Evolutionary conservation across 1,140 invertebrate genomes (phyloP), one percentile per base, ranked within the genome.

Genomic region (Trichonephila clavipes): DNA sequence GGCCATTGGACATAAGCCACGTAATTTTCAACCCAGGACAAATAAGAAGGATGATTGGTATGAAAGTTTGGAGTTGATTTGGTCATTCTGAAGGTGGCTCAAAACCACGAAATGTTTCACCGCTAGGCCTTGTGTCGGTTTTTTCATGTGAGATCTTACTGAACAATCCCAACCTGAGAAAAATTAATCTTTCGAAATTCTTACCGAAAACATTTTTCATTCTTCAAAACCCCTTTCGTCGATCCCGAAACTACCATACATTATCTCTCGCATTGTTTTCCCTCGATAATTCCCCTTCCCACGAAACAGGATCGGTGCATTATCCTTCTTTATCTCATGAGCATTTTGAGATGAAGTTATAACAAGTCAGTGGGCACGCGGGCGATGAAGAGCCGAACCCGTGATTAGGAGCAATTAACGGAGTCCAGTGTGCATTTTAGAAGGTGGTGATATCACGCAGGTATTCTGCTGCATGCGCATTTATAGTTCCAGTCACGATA

Each of bases 331-430:
- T 18, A 77, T 40, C 72, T 77, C 34, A 16, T 14, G 72, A 24
- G 28, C 7, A 18, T 28, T 16, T 2, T 4, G 58, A 77, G 69
- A 90, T 90, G 88, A 81, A 90, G 88, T 90, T 90, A 90, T 90
- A 90, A 90, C 66, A 59, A 81, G 44, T 24, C 69, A 24, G 24
- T 40, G 40, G n/a, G 40, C 44, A 7, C n/a, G 44, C 28, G 40
- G 72, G 28, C 72, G 72, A 77, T 77, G 72, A 77, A 77, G 72
- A 34, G 28, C 28, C 72, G 87, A 69, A 89, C 62, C 44, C 34
- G 69, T 61, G 40, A 90, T 90, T 90, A 90, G 10, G 69, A 61
- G 72, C 88, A 90, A 90, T 90, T 90, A 90, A 81, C 66, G 66
- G 14, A 44, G 61, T 10, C 58, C 51, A 51, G 24, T 28, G 88